Evolutionary conservation across 1,140 invertebrate genomes (phyloP).

Genomic region (Drosophila repleta): DNA sequence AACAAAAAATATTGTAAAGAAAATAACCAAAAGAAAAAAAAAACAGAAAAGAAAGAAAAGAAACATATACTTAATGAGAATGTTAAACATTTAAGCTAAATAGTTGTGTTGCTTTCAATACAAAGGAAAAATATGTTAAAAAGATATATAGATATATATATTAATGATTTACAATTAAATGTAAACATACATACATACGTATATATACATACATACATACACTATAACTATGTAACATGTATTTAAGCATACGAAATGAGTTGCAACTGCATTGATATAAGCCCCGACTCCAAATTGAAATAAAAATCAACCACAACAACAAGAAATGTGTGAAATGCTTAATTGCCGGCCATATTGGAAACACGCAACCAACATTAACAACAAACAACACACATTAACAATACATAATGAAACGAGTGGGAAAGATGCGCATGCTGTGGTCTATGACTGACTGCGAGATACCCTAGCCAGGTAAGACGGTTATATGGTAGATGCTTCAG

Average conservation of each 20-base stretch:
- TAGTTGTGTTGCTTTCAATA: slow-evolving; percentile 58
- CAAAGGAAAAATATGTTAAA: slow-evolving; percentile 53
- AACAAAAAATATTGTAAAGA: slow-evolving; percentile 47
- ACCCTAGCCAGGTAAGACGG: slow-evolving; percentile 1
- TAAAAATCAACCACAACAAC: slow-evolving; percentile 49
- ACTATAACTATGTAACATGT: slow-evolving; percentile 72
- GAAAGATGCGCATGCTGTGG: not conserved
- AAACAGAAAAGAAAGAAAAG: not conserved
- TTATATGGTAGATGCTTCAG: too few species aligned
- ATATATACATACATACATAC: slow-evolving; percentile 46
- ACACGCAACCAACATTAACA: slow-evolving; percentile 38
- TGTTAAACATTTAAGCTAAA: slow-evolving; percentile 68
- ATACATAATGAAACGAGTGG: slow-evolving; percentile 8
- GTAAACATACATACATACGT: slow-evolving; percentile 23
- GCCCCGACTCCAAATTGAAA: slow-evolving; percentile 31
- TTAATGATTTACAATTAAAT: slow-evolving; percentile 34
- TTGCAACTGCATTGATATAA: slow-evolving; percentile 55
- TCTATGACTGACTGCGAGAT: not conserved
- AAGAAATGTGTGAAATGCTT: slow-evolving; percentile 60
- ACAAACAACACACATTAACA: slow-evolving; percentile 16
- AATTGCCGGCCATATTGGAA: slow-evolving; percentile 66
- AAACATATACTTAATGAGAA: slow-evolving; percentile 33
- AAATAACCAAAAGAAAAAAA: slow-evolving; percentile 27
- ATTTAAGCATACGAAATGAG: slow-evolving; percentile 78
- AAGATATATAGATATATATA: slow-evolving; percentile 39